These are phyloP conservation scores for Allolobophora icterica DNA, from an alignment of 2,888 invertebrate genomes.

Conservation along the genomic window DNA sequence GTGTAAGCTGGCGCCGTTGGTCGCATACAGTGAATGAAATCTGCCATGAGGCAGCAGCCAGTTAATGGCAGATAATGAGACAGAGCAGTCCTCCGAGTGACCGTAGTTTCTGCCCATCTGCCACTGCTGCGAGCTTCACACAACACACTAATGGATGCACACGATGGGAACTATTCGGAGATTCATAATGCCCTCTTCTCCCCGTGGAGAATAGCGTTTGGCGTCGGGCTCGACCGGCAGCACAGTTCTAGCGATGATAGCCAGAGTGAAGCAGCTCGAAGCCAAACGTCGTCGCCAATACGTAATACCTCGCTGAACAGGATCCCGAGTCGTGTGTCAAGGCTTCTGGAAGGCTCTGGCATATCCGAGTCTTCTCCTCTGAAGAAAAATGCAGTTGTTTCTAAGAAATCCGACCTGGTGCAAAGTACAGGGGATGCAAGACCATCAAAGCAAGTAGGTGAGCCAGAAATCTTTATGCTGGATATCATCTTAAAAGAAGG, in stretches of 20 bases:
- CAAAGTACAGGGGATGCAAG: not conserved
- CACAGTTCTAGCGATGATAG: slow-evolving; percentile 29
- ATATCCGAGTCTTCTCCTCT: not conserved
- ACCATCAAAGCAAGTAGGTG: not conserved
- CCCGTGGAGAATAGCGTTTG: slow-evolving; percentile 21
- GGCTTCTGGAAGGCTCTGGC: not conserved
- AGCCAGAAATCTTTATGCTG: slow-evolving; percentile 70
- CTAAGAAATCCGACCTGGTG: not conserved
- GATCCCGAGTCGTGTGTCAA: not conserved
- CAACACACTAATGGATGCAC: not conserved
- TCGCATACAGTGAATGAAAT: not conserved
- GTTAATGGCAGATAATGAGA: not conserved
- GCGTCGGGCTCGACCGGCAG: not conserved
- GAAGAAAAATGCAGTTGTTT: not conserved
- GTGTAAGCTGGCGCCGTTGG: not conserved
- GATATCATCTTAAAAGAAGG: slow-evolving; percentile 87
- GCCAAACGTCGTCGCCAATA: slow-evolving; percentile 2
- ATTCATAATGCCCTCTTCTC: slow-evolving; percentile 30
- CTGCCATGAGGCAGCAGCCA: not conserved
- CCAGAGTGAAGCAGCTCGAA: slow-evolving; percentile 15
- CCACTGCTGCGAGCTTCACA: not conserved
- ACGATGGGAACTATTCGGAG: not conserved
- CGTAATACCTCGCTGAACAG: not conserved
- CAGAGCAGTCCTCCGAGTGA: not conserved
- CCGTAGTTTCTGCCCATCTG: not conserved